Percentiles rank a stretch among this genome's conserved stretches.
Conservation (phyloP, 2,797 vertebrate species). For the Nothura maculosa region DNA sequence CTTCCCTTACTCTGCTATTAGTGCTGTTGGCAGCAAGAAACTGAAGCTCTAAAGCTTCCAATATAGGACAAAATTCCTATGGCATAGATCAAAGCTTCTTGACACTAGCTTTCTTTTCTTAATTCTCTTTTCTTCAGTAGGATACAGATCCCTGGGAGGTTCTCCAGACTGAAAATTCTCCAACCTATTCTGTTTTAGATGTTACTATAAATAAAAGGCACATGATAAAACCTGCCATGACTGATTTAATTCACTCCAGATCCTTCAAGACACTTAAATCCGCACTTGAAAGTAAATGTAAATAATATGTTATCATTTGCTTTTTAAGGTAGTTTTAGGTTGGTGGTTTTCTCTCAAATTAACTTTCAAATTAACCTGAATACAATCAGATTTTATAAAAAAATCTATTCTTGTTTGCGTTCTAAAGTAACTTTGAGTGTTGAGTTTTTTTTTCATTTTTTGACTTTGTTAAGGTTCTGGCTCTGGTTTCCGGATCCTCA, state of each 20-base stretch:
- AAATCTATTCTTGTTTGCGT: background rate
- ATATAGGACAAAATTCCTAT: background rate
- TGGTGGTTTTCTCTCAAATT: background rate
- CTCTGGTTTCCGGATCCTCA: background rate
- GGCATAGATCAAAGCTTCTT: background rate
- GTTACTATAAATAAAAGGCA: constrained; percentile 7
- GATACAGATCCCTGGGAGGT: background rate
- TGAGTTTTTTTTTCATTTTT: background rate
- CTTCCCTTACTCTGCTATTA: background rate
- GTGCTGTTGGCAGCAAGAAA: background rate
- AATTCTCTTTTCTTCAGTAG: background rate
- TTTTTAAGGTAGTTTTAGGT: background rate
- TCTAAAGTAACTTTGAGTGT: background rate
- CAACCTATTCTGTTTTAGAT: background rate
- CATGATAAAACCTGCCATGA: background rate
- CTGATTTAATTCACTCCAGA: background rate
- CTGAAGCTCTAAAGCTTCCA: background rate
- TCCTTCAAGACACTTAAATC: background rate
- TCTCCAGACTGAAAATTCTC: background rate
- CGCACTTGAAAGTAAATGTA: background rate
- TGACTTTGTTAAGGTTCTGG: background rate
- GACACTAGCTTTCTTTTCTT: background rate
- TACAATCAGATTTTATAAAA: background rate
- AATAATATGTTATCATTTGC: background rate
- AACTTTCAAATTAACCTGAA: background rate